Evolutionary conservation across 1,140 invertebrate genomes (phyloP).

Genomic region (Drosophila nigromelanica): DNA sequence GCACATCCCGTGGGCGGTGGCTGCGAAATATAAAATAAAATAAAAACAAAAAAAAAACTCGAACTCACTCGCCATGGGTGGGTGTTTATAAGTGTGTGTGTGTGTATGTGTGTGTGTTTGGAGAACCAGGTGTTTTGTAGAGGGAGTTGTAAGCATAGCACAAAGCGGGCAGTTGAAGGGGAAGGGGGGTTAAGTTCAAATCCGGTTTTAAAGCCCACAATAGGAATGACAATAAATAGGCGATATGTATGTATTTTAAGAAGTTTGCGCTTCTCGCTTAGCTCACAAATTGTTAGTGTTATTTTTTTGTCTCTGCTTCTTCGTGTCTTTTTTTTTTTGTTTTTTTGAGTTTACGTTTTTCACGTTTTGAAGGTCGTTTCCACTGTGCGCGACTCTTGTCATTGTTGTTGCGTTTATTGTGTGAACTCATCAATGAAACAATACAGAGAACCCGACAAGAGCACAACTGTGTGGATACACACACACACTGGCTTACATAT

Average conservation of each 20-base stretch:
- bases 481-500: not conserved
- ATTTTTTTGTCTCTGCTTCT: conserved; percentile 8
- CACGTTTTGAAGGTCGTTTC: conserved; percentile 58
- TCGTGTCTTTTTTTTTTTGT: not conserved
- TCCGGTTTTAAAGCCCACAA: conserved; percentile 52
- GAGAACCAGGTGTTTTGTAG: conserved; percentile 11
- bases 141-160: conserved; percentile 33
- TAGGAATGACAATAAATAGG: conserved; percentile 52
- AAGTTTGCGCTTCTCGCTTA: conserved; percentile 38
- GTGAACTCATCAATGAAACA: conserved; percentile 57
- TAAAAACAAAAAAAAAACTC: not conserved
- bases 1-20: conserved; percentile 46
- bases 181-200: conserved; percentile 12
- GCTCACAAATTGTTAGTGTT: conserved; percentile 44
- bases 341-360: conserved; percentile 54
- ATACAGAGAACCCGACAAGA: conserved; percentile 30
- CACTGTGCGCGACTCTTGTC: conserved; percentile 40
- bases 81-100: conserved; percentile 10
- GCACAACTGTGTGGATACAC: conserved; percentile 18
- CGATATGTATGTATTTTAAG: conserved; percentile 47
- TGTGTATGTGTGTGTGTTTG: conserved; percentile 8
- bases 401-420: conserved; percentile 26
- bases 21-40: conserved; percentile 20
- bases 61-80: conserved; percentile 23
- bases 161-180: not conserved